These are phyloP conservation scores for Martes martes DNA, from an alignment of 2,113 vertebrate species.

Conservation along the genomic window DNA sequence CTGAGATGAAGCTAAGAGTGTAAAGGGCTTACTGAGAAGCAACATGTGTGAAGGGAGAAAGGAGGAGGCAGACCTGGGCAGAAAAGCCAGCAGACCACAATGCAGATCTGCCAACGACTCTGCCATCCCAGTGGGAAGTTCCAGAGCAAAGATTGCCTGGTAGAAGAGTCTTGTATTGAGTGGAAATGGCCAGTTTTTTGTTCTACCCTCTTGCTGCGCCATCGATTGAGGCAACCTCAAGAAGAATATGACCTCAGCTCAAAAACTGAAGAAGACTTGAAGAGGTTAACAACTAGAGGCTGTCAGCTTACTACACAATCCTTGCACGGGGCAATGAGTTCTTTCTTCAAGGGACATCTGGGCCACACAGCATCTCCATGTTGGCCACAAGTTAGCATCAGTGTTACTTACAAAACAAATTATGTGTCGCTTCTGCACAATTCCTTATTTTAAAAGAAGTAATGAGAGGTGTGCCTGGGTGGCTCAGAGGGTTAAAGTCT, in stretches of 20 bases:
- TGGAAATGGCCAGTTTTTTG: not conserved
- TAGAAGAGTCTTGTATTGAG: not conserved
- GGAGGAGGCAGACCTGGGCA: not conserved
- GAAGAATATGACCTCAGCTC: not conserved
- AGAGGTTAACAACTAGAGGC: not conserved
- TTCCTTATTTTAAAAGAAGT: not conserved
- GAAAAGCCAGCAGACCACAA: not conserved
- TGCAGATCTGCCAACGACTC: not conserved
- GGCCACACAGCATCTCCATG: not conserved
- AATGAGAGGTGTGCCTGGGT: too few relatives aligned
- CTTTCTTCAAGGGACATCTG: not conserved
- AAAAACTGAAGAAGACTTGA: not conserved
- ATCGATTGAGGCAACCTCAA: not conserved
- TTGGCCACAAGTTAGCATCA: not conserved
- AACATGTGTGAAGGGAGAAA: not conserved
- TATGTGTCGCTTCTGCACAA: not conserved
- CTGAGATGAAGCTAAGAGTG: not conserved
- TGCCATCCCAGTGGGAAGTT: not conserved
- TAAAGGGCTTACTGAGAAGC: not conserved
- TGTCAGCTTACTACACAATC: not conserved
- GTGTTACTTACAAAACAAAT: not conserved
- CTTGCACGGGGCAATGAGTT: not conserved
- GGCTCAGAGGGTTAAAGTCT: too few relatives aligned
- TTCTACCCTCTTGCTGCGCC: not conserved
- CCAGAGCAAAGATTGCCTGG: not conserved